A percentile compares a stretch with the other conserved stretches of the same genome.
Evolutionary conservation across 1,140 invertebrate genomes (phyloP).

Genomic region (Acromyrmex charruanus): DNA sequence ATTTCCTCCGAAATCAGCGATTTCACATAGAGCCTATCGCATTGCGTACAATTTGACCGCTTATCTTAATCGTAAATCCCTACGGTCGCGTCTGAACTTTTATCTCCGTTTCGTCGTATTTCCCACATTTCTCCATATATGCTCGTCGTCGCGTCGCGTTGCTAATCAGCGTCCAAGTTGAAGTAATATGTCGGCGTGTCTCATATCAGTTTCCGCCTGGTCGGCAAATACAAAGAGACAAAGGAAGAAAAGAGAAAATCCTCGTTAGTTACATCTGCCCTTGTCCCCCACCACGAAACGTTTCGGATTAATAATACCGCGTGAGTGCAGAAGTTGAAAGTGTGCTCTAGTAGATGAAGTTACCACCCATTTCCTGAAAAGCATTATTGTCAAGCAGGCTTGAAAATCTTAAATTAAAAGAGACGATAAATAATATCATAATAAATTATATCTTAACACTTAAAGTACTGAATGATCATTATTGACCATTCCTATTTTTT

Average conservation of each 20-base stretch:
- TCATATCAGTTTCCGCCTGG: conserved; percentile 61
- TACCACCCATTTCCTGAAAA: not conserved
- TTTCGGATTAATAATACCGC: conserved; percentile 53
- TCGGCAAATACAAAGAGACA: conserved; percentile 53
- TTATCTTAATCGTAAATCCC: conserved; percentile 31
- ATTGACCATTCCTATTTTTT: too few species aligned
- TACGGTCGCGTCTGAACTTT: conserved; percentile 11
- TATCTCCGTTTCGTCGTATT: conserved; percentile 50
- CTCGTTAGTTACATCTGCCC: conserved; percentile 11
- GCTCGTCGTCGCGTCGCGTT: not conserved
- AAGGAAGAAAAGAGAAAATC: conserved; percentile 35
- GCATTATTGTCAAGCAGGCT: not conserved
- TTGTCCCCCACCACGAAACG: conserved; percentile 2
- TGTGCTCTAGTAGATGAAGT: conserved; percentile 7
- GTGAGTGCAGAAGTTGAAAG: conserved; percentile 6
- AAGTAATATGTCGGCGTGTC: conserved; percentile 59
- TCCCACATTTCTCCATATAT: conserved; percentile 9
- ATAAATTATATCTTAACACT: not conserved
- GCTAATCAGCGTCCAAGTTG: conserved; percentile 65
- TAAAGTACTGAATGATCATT: too few species aligned
- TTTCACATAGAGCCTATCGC: not conserved
- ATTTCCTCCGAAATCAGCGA: conserved; percentile 32
- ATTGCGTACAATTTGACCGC: conserved; percentile 25
- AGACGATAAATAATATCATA: not conserved
- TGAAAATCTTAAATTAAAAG: not conserved